A percentile compares a stretch with the other conserved stretches of the same genome.
Evolutionary conservation across 1,140 invertebrate species (phyloP).

Genomic region (Drosophila sechellia): DNA sequence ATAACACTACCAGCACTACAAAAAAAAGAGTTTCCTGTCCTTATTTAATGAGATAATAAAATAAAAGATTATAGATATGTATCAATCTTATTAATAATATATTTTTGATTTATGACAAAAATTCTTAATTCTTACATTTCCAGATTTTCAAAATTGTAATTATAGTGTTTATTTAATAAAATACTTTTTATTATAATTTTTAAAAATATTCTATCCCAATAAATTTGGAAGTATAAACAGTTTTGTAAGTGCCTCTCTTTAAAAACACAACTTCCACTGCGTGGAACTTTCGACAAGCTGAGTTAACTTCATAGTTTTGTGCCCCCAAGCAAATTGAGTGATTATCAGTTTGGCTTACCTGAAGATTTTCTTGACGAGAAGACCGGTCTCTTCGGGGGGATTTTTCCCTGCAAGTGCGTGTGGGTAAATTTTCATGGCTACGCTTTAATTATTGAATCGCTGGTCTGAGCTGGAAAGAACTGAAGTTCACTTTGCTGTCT

Average conservation of each 20-base stretch:
- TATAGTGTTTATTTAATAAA: no score
- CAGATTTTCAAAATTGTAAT: no score
- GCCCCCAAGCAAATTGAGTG: constrained; percentile 75
- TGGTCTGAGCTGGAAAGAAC: constrained; percentile 37
- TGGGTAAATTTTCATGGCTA: constrained; percentile 40
- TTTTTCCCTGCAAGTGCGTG: constrained; percentile 46
- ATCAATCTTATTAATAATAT: not conserved
- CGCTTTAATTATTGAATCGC: constrained; percentile 53
- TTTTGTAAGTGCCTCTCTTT: not conserved
- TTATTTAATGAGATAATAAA: no score
- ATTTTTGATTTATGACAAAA: no score
- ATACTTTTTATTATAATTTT: no score
- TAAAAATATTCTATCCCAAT: not conserved
- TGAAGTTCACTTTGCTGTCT: constrained; percentile 22
- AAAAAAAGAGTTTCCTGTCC: not conserved
- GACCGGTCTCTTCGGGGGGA: not conserved
- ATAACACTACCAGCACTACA: constrained; percentile 6
- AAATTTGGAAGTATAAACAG: no score
- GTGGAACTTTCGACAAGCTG: constrained; percentile 58
- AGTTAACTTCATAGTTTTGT: constrained; percentile 77
- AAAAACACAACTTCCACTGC: not conserved
- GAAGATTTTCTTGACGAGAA: constrained; percentile 4
- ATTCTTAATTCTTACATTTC: no score
- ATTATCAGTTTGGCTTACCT: constrained; percentile 78
- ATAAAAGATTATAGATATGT: not conserved